Evolutionary conservation across 2,113 vertebrate species (phyloP).

Genomic region (Formicarius rufipectus): DNA sequence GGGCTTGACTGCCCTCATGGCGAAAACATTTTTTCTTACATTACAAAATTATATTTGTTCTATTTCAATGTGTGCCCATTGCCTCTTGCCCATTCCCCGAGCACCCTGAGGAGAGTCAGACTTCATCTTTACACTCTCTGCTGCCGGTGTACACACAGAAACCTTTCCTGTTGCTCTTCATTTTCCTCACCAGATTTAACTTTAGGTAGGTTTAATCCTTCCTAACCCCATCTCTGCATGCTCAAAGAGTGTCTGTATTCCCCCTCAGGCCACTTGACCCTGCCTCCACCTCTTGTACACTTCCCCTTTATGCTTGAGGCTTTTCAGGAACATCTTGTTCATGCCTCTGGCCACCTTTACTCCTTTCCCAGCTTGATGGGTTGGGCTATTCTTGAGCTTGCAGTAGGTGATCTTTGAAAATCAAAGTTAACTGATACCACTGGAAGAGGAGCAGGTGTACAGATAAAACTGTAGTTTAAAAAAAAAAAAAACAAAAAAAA

Average conservation of each 20-base stretch:
- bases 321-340: background rate
- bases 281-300: background rate
- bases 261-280: background rate
- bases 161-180: background rate
- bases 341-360: background rate
- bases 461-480: background rate
- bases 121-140: background rate
- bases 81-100: background rate
- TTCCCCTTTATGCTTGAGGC: background rate
- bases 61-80: background rate
- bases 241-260: background rate
- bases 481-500: background rate
- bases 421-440: background rate
- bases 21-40: background rate
- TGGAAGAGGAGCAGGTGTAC: background rate
- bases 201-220: background rate
- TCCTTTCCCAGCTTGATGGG: background rate
- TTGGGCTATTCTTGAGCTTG: background rate
- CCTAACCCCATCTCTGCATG: background rate
- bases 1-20: rapidly evolving
- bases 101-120: background rate
- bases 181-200: background rate
- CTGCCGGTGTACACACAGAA: background rate
- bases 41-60: background rate
- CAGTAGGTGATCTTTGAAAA: background rate